Percentiles rank a stretch among this genome's conserved stretches.
Conservation (phyloP, 2,888 invertebrate genomes). For the Amaurobius ferox region DNA sequence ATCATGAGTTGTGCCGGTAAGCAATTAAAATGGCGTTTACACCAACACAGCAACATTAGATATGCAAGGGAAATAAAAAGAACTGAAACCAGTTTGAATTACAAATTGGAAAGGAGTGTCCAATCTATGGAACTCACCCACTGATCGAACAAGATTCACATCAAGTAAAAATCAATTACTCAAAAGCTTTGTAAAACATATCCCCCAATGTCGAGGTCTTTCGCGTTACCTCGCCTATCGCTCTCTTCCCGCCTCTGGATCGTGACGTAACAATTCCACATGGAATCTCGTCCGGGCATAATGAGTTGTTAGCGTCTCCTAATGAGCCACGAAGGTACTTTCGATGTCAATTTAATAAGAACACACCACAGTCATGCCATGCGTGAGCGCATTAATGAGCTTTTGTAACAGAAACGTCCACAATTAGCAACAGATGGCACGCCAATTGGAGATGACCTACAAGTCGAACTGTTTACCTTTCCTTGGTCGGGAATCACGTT, state of each 20-base stretch:
- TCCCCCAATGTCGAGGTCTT: not conserved
- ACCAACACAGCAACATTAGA: too few species aligned
- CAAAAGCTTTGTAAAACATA: not conserved
- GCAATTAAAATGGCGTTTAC: too few species aligned
- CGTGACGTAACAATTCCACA: slow-evolving; percentile 55
- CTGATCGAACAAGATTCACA: not conserved
- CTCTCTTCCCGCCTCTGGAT: not conserved
- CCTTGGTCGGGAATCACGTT: not conserved
- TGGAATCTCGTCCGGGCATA: slow-evolving; percentile 45
- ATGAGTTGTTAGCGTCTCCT: slow-evolving; percentile 34
- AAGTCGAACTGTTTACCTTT: not conserved
- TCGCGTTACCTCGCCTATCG: not conserved
- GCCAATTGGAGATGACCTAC: slow-evolving; percentile 7
- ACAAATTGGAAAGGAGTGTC: not conserved
- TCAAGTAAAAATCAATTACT: slow-evolving; percentile 20
- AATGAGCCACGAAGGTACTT: slow-evolving; percentile 34
- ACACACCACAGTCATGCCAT: slow-evolving; percentile 13
- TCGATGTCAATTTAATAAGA: slow-evolving; percentile 34
- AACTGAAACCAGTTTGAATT: not conserved
- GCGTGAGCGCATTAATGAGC: not conserved
- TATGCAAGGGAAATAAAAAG: too few species aligned
- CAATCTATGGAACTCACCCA: not conserved
- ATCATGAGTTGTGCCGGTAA: too few species aligned
- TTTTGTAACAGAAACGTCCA: not conserved
- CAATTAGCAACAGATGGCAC: slow-evolving; percentile 15